These are phyloP conservation scores for Mercenaria mercenaria DNA, from an alignment of 1,140 invertebrate genomes.

Conservation along the genomic window DNA sequence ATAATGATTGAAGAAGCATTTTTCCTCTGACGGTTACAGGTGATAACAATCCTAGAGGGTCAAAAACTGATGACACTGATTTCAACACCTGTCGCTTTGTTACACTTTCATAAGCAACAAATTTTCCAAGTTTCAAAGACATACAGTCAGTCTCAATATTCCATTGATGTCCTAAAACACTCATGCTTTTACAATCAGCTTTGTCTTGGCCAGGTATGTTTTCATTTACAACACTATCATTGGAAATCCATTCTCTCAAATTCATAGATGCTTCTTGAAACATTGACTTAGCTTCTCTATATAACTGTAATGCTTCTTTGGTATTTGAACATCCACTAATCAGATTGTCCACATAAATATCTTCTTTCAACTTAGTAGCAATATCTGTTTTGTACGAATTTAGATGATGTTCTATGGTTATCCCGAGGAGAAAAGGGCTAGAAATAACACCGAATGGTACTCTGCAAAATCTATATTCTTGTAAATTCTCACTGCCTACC, in stretches of 20 bases:
- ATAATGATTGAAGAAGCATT: constrained; percentile 26
- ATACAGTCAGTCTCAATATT: neutral
- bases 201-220: neutral
- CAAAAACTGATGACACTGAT: neutral
- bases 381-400: neutral
- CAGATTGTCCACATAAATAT: neutral
- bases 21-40: constrained; percentile 9
- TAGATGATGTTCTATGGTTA: neutral
- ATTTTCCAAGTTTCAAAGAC: neutral
- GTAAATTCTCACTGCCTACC: neutral
- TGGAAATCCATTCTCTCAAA: neutral
- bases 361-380: neutral
- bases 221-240: neutral
- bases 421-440: neutral
- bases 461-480: constrained; percentile 33
- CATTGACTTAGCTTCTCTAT: neutral
- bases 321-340: neutral
- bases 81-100: neutral
- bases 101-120: neutral
- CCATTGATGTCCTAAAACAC: neutral
- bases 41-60: constrained; percentile 9
- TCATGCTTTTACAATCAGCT: neutral
- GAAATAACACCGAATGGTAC: neutral
- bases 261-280: no score
- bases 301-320: neutral